Percentiles rank a stretch among this genome's conserved stretches.
Conservation (phyloP, 2,113 vertebrate genomes). For the Neodon shergylaensis region DNA sequence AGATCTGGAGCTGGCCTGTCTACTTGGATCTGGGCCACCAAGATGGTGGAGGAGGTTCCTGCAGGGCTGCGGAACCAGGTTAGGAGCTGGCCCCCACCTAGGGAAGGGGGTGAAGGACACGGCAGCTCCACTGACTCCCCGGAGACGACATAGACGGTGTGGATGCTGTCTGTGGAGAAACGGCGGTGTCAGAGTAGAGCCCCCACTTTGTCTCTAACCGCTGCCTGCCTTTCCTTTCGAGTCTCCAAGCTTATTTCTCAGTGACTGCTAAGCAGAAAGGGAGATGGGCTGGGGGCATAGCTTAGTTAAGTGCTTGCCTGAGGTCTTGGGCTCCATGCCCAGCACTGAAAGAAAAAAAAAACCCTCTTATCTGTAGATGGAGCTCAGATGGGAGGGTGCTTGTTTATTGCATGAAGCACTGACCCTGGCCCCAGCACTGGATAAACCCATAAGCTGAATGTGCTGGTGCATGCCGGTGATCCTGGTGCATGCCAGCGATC, state of each 20-base stretch:
- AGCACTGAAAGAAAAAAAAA: neutral
- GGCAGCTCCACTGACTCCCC: constrained; percentile 66
- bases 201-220: neutral
- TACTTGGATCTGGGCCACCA: constrained; percentile 48
- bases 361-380: neutral
- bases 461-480: too few relatives aligned
- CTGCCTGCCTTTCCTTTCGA: neutral
- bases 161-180: constrained; percentile 58
- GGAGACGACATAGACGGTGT: constrained; percentile 35
- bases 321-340: neutral
- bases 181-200: neutral
- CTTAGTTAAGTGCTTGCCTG: neutral
- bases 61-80: constrained; percentile 67
- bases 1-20: neutral
- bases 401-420: neutral
- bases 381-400: too few relatives aligned
- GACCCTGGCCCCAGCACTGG: neutral
- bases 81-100: neutral
- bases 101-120: constrained; percentile 47
- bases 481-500: too few relatives aligned
- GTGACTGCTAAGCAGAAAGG: neutral
- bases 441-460: neutral
- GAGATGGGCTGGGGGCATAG: neutral
- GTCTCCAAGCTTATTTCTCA: neutral
- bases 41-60: neutral